Evolutionary conservation across 2,888 invertebrate genomes (phyloP).

Genomic region (Ferrisia virgata): DNA sequence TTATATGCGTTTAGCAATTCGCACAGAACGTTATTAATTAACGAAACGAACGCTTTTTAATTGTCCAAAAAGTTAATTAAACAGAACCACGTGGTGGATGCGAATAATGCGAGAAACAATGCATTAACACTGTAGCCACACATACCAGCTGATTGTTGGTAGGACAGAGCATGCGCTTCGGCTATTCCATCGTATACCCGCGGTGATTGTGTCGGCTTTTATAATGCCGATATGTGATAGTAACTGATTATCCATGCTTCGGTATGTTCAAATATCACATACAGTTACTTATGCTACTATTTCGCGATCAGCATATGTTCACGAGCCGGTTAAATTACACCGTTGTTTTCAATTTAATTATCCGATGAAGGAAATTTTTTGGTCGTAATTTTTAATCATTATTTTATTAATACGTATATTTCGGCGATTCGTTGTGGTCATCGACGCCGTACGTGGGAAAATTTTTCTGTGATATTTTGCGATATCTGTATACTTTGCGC

Average conservation of each 20-base stretch:
- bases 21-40: background rate
- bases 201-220: conserved; percentile 37
- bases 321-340: background rate
- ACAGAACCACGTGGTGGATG: conserved; percentile 34
- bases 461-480: conserved; percentile 4
- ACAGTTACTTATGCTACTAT: background rate
- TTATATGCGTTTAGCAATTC: background rate
- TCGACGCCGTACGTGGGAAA: background rate
- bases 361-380: background rate
- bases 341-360: background rate
- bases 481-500: background rate
- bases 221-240: conserved; percentile 41
- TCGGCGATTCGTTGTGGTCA: background rate
- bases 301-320: conserved; percentile 6
- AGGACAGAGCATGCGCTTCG: conserved; percentile 41
- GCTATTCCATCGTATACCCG: background rate
- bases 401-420: background rate
- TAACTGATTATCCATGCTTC: conserved; percentile 44
- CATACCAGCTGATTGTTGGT: conserved; percentile 37
- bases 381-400: background rate
- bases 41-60: conserved; percentile 18
- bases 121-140: conserved; percentile 1
- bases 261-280: conserved; percentile 37
- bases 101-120: background rate
- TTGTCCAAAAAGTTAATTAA: conserved; percentile 26